A percentile compares a stretch with the other conserved stretches of the same genome.
Evolutionary conservation across 2,797 vertebrate species (phyloP).

Genomic region (Thamnophis elegans): DNA sequence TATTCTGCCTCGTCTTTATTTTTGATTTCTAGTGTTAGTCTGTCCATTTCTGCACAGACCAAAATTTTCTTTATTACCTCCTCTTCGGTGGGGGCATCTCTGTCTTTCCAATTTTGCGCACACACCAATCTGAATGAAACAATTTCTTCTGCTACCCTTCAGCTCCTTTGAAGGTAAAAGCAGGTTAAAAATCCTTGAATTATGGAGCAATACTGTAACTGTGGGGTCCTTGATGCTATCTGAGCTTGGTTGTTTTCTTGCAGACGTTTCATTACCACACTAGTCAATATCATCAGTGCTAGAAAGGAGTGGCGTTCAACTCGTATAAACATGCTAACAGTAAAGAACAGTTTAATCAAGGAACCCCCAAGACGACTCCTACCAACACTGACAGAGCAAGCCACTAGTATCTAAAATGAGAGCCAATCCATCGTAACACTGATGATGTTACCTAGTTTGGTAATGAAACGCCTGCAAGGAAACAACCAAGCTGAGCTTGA

Average conservation of each 20-base stretch:
- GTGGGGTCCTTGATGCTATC: neutral
- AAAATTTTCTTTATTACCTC: too few relatives aligned
- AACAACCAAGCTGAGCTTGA: neutral
- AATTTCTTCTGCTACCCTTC: slow-evolving; percentile 35
- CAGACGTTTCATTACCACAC: neutral
- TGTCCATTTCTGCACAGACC: too few relatives aligned
- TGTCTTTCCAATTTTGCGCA: too few relatives aligned
- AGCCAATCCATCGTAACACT: neutral
- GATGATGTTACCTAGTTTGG: neutral
- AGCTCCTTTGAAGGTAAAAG: neutral
- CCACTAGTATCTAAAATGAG: neutral
- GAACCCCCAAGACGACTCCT: neutral
- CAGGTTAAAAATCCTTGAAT: slow-evolving; percentile 4
- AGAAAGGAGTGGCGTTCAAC: neutral
- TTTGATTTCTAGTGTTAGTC: too few relatives aligned
- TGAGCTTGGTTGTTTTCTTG: neutral
- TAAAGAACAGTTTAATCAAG: neutral
- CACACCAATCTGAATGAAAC: neutral
- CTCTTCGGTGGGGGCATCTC: too few relatives aligned
- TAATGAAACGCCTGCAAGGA: neutral
- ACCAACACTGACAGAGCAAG: neutral
- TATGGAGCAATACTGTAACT: neutral
- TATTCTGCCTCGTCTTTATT: too few relatives aligned
- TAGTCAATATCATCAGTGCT: neutral
- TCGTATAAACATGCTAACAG: neutral